Evolutionary conservation across 2,113 vertebrate genomes (phyloP), one percentile per base, ranked within the genome.

Genomic region (Trichechus manatus): DNA sequence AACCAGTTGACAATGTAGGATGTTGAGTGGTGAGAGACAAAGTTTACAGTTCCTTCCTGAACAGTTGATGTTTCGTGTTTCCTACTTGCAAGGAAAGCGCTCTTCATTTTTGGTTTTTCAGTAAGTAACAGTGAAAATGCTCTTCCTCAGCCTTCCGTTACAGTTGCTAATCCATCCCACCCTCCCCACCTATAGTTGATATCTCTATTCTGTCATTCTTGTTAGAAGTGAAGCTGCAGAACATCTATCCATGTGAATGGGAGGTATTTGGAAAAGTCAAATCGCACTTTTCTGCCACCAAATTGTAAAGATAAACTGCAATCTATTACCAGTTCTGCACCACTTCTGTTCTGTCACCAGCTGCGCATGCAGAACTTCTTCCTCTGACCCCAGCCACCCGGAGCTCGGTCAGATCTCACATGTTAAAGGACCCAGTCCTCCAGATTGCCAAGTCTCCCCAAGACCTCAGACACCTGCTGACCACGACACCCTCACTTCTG

Each of bases 1-100:
- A 88, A 80, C 74, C 61, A 23, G 44, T 88, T 33, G 74, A 68
- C 89, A 81, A 25, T 6, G 50, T 6, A 56, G 92, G 92, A 90
- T 91, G 64, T 7, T 81, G 75, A 94, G 6, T 63, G 80, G 92
- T 5, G 1, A 63, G 68, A 85, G 42, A 80, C 17, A 0, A 22
- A 36, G 44, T 31, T 85, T 36, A 7, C 13, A 11, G 5, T 44
- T 20, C 9, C 31, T 53, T 81, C 64, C 53, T 0, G 2, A 9
- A 6, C 4, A 7, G 27, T 0, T 4, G 15, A n/a, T 13, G 8
- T 13, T 29, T 27, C 15, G 27, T 31, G 4, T 10, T 23, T 93
- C 66, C 72, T 56, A 1, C 6, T 33, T 44, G 29, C 42, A 36
- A 44, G 59, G 22, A 29, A 29, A 87, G 39, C 6, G 6, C n/a